Evolutionary conservation across 1,140 invertebrate species (phyloP), one percentile per base, ranked within the genome.

Genomic region (Sycophila sp.): DNA sequence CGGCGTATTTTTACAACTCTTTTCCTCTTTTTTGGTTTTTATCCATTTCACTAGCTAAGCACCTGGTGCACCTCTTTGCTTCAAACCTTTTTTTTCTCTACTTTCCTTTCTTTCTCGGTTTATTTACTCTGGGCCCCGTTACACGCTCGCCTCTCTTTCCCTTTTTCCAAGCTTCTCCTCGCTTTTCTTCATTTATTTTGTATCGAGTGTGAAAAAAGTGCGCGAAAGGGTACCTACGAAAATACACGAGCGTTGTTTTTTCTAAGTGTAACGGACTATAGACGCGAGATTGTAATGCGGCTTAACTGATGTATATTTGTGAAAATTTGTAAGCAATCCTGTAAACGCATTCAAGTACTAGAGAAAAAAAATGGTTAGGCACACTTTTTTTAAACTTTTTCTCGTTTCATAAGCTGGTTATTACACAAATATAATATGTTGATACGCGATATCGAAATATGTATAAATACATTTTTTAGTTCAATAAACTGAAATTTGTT

Each of bases 171-270:
- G 11, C 30, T 58, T 15, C 24, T 30, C 4, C 7, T 13, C 30
- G 49, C 6, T 51, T 26, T 34, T 32, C 51, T 19, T 51, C 62
- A 19, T 59, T 60, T 60, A 59, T 60, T 38, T 59, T 69, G 13
- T 26, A 49, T 51, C 45, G 30, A 34, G 19, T 36, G 55, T 36
- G 22, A 22, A 24, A 38, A 51, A 66, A 24, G 22, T 32, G 38
- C 1, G 11, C 5, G 13, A 56, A 65, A 36, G 36, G 42, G 15
- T 17, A 6, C 5, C 26, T 60, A 10, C 13, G 7, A 60, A 69
- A 69, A 69, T 69, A 69, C 40, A 30, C 11, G 17, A 47, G 42
- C 24, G 19, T 47, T 47, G 19, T 24, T 47, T 11, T 47, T 47
- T 8, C 38, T n/a, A 40, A 40, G 38, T 40, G 38, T 40, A 40